phyloP scores from a whole-genome alignment of 1,140 invertebrate genomes.

The Xylocopa sonorina region DNA sequence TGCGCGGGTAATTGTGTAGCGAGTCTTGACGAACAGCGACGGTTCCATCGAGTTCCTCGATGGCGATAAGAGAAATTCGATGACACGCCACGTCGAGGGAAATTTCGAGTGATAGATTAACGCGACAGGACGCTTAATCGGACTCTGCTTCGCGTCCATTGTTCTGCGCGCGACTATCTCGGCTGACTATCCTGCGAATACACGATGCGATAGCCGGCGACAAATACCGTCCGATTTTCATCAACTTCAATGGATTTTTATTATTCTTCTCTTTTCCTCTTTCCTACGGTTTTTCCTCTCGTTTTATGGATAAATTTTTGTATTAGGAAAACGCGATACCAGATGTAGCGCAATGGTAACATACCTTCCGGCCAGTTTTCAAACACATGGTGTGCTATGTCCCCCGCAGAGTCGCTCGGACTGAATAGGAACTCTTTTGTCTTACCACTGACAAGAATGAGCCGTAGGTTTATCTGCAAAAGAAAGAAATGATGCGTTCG shows the following conservation, averaged over 20 bases:
- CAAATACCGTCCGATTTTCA: background rate
- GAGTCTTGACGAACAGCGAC: background rate
- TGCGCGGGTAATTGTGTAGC: slow-evolving; percentile 1
- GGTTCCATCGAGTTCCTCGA: background rate
- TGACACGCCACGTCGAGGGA: background rate
- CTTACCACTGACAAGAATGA: slow-evolving; percentile 99
- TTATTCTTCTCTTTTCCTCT: background rate
- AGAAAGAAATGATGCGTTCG: slow-evolving; percentile 62
- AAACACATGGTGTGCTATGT: slow-evolving; percentile 99
- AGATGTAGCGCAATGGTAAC: slow-evolving; percentile 41
- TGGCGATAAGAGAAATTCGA: slow-evolving; percentile 5
- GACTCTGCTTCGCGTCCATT: slow-evolving; percentile 15
- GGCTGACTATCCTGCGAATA: background rate
- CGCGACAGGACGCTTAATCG: slow-evolving; percentile 12
- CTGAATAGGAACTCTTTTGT: slow-evolving; percentile 99
- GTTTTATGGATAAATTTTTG: too few relatives aligned
- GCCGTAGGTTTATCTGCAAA: slow-evolving; percentile 96
- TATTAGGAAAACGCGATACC: too few relatives aligned
- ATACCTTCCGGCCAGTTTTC: slow-evolving; percentile 98
- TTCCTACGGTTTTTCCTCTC: background rate
- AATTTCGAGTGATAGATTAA: slow-evolving; percentile 26
- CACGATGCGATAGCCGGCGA: background rate
- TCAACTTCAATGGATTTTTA: too few relatives aligned
- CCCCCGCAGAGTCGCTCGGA: slow-evolving; percentile 97
- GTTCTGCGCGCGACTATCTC: slow-evolving; percentile 1